These are phyloP conservation scores for Chloroclystis v-ata DNA, from an alignment of 2,888 invertebrate species.

Conservation along the genomic window DNA sequence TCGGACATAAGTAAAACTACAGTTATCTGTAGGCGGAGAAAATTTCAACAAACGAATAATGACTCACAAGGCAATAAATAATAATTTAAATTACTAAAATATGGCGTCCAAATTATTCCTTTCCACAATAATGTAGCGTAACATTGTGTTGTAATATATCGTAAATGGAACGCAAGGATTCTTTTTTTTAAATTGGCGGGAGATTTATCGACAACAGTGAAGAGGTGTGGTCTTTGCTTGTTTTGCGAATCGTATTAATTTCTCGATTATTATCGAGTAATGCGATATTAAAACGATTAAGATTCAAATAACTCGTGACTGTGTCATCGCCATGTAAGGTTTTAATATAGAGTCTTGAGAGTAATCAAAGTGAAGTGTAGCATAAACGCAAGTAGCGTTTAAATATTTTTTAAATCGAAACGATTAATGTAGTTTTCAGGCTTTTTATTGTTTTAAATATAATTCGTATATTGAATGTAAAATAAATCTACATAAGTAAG, in stretches of 20 bases:
- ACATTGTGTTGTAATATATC: conserved; percentile 38
- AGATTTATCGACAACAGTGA: conserved; percentile 40
- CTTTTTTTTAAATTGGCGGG: conserved; percentile 35
- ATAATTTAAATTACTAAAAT: conserved; percentile 52
- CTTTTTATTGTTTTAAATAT: background rate
- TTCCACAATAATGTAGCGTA: conserved; percentile 51
- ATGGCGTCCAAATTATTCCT: conserved; percentile 39
- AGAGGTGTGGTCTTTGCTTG: conserved; percentile 42
- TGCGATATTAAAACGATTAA: conserved; percentile 31
- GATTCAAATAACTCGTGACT: conserved; percentile 22
- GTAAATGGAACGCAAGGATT: conserved; percentile 26
- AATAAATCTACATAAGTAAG: no score
- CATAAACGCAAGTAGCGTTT: no score
- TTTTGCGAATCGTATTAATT: conserved; percentile 42
- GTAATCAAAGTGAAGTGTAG: no score
- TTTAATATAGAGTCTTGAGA: no score
- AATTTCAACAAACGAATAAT: conserved; percentile 66
- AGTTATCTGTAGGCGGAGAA: conserved; percentile 36
- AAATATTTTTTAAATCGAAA: background rate
- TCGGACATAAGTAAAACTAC: conserved; percentile 12
- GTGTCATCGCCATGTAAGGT: conserved; percentile 19
- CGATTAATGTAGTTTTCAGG: background rate
- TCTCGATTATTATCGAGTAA: conserved; percentile 31
- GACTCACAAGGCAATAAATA: conserved; percentile 65
- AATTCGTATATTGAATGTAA: background rate